Conservation (phyloP, 2,113 vertebrate genomes). For the Micromys minutus region DNA sequence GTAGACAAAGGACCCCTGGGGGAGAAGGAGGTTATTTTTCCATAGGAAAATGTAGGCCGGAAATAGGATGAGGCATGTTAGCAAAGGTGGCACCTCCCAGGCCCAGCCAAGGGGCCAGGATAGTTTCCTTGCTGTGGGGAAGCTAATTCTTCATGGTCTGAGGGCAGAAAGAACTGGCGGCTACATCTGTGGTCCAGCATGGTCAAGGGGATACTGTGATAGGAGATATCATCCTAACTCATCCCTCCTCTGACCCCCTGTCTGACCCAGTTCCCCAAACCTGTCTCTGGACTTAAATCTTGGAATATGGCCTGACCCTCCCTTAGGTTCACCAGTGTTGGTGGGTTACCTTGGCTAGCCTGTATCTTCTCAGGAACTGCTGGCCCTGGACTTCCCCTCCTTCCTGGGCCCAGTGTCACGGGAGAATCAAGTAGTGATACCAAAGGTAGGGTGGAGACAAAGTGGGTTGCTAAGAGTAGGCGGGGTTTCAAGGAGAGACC, state of each 20-base stretch:
- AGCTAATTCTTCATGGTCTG: not conserved
- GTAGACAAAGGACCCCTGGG: not conserved
- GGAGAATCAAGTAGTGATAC: not conserved
- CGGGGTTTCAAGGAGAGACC: not conserved
- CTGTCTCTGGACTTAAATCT: not conserved
- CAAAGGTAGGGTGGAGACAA: not conserved
- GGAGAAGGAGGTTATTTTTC: not conserved
- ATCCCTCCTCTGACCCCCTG: not conserved
- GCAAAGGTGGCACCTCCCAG: rapidly evolving
- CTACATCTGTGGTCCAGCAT: not conserved
- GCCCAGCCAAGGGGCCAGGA: not conserved
- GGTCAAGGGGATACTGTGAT: not conserved
- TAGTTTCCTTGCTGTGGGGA: not conserved
- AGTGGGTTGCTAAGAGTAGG: too few relatives aligned
- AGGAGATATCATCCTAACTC: rapidly evolving
- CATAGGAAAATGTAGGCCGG: not conserved
- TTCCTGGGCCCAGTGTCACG: not conserved
- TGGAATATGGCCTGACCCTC: not conserved
- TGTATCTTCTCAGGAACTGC: not conserved
- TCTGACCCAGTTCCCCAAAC: not conserved
- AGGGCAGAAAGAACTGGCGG: not conserved
- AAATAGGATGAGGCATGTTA: not conserved
- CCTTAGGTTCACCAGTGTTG: not conserved
- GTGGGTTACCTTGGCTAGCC: not conserved
- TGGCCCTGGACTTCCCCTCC: not conserved